Base-by-base conservation (phyloP, 2,888 invertebrate species). In the Drosophila aldrichi region DNA sequence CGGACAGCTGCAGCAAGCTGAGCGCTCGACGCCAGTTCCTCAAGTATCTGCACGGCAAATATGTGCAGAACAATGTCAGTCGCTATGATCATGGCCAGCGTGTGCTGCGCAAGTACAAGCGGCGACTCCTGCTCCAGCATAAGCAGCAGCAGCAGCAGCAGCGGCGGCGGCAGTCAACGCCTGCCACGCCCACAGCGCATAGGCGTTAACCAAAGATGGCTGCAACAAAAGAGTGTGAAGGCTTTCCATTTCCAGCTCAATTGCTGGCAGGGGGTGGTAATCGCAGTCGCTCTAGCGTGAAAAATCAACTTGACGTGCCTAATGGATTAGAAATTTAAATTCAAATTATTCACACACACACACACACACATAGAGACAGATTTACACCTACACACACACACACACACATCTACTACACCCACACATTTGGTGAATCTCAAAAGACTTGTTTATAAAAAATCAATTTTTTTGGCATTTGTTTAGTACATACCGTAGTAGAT, bases 41-140 rank as follows among this genome's bases (percentile, higher is more conserved):
- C 70, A 92, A 92, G 75, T 92, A 93, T 88, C 83, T 93, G 77
- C 92, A 92, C 69, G 81, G 78, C 9, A 93, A 93, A 81, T 92
- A 93, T 71, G 92, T 92, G 61, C 92, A 92, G 74, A 85, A 87
- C 55, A 82, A 88, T 69, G 85, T 92, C 70, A 84, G 90, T 44
- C 90, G 92, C 77, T 90, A 83, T 75, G 90, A 91, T 75, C 90
- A 91, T 58, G 92, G 91, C 60, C 92, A 92, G 79, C 91, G 91
- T 40, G 82, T 93, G 59, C 77, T 93, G 64, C 91, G 90, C 61
- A 93, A 92, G 75, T 92, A 92, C 75, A 90, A 82, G 74, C 84
- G 87, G 52, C 84, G 82, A 59, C 74, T 78, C 14, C 25, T 55
- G 78, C 49, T 20, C 12, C 49, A 49, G 32, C 49, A 49, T 9